A percentile compares a stretch with the other conserved stretches of the same genome.
These are phyloP conservation scores for Venturia canescens DNA, from an alignment of 1,140 invertebrate species.

Conservation along the genomic window DNA sequence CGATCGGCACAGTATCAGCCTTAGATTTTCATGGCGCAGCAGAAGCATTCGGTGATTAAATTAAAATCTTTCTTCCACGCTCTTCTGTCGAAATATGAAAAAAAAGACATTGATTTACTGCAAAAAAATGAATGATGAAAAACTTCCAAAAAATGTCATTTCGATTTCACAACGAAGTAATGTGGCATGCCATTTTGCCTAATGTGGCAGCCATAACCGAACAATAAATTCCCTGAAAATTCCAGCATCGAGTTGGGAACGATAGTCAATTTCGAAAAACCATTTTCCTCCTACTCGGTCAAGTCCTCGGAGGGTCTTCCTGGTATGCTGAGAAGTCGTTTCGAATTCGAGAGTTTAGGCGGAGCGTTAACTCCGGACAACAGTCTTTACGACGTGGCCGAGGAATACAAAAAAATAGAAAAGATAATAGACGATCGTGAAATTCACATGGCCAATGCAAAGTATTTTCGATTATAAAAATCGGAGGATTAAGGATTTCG, in stretches of 20 bases:
- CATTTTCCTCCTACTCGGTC: conserved; percentile 47
- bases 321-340: conserved; percentile 28
- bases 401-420: conserved; percentile 25
- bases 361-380: neutral
- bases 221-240: neutral
- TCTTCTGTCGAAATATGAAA: no score
- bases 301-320: conserved; percentile 42
- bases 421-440: neutral
- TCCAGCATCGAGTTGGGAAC: conserved; percentile 60
- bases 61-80: conserved; percentile 6
- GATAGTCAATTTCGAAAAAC: conserved; percentile 53
- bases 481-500: neutral
- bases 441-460: neutral
- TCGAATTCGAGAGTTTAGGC: conserved; percentile 33
- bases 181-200: no score
- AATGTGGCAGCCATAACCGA: neutral
- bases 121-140: neutral
- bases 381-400: conserved; percentile 31
- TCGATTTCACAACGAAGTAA: no score
- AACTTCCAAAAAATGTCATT: conserved; percentile 9
- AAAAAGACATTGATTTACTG: neutral
- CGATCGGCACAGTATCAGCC: conserved; percentile 54
- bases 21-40: conserved; percentile 48
- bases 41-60: conserved; percentile 53
- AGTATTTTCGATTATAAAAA: conserved; percentile 5